Evolutionary conservation across 2,797 vertebrate species (phyloP).

Genomic region (Pseudopleuronectes americanus): DNA sequence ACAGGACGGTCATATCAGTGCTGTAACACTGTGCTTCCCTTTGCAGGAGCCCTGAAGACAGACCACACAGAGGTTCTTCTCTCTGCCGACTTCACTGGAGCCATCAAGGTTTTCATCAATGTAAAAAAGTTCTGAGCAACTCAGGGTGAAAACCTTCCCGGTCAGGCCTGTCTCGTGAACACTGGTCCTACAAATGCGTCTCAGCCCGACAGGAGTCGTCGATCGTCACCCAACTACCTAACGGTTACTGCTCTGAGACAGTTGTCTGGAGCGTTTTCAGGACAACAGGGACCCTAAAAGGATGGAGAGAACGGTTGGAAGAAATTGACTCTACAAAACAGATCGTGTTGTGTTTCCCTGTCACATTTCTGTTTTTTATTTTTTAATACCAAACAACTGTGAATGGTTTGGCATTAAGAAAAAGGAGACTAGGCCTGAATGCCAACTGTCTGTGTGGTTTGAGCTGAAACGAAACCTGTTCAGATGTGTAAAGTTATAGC

Average conservation of each 20-base stretch:
- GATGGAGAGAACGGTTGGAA: slow-evolving; percentile 36
- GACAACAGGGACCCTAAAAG: slow-evolving; percentile 64
- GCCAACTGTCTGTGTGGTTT: slow-evolving; percentile 15
- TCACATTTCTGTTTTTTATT: slow-evolving; percentile 66
- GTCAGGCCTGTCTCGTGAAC: slow-evolving; percentile 14
- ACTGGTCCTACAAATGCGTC: slow-evolving; percentile 32
- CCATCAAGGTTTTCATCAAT: slow-evolving; percentile 99
- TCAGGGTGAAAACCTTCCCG: slow-evolving; percentile 10
- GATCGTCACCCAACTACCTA: slow-evolving; percentile 49
- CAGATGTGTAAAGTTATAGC: slow-evolving; percentile 35
- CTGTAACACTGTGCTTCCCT: slow-evolving; percentile 23
- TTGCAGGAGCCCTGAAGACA: slow-evolving; percentile 92
- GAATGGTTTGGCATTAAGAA: slow-evolving; percentile 54
- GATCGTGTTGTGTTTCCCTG: slow-evolving; percentile 39
- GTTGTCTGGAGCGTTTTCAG: slow-evolving; percentile 35
- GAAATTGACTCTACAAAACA: slow-evolving; percentile 43
- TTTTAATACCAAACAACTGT: slow-evolving; percentile 75
- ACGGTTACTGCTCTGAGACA: slow-evolving; percentile 58
- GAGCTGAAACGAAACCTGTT: slow-evolving; percentile 41
- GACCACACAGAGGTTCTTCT: slow-evolving; percentile 97
- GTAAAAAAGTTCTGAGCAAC: slow-evolving; percentile 90
- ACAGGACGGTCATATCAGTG: slow-evolving; percentile 12
- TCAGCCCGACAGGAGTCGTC: slow-evolving; percentile 22
- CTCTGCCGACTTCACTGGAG: slow-evolving; percentile 98
- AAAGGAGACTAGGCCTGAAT: neutral